Evolutionary conservation across 2,797 vertebrate genomes (phyloP).

Genomic region (Enteromius unitaeniatus): DNA sequence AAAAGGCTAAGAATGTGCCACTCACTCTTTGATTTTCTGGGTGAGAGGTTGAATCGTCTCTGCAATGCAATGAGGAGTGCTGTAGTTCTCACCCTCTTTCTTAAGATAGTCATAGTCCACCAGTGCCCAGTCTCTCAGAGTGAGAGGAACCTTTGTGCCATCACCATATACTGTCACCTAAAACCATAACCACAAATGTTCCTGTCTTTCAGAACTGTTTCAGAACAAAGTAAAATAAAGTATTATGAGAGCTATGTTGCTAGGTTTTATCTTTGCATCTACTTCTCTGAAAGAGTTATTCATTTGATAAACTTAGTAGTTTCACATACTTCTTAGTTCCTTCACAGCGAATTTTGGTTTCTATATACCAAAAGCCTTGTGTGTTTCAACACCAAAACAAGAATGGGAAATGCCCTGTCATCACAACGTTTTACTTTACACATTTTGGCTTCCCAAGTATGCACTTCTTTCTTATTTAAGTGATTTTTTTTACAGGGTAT

Average conservation of each 20-base stretch:
- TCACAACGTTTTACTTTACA: not conserved
- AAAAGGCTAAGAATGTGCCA: not conserved
- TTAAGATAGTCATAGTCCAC: constrained; percentile 78
- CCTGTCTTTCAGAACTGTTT: not conserved
- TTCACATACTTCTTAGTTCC: not conserved
- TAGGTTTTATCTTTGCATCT: not conserved
- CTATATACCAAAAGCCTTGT: not conserved
- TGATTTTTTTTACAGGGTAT: not conserved
- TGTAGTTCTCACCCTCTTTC: constrained; percentile 69
- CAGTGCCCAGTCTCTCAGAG: constrained; percentile 75
- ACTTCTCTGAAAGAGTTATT: not conserved
- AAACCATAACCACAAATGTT: constrained; percentile 9
- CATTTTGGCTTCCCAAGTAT: not conserved
- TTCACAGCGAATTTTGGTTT: not conserved
- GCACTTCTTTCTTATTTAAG: not conserved
- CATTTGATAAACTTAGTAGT: not conserved
- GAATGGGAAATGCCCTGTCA: not conserved
- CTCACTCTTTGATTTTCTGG: constrained; percentile 76
- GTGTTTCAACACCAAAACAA: not conserved
- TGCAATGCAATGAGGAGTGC: constrained; percentile 75
- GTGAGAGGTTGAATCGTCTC: constrained; percentile 70
- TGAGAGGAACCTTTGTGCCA: constrained; percentile 71
- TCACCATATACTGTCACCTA: constrained; percentile 83
- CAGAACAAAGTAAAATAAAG: not conserved
- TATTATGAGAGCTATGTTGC: not conserved